Percentiles rank a stretch among this genome's conserved stretches.
Conservation (phyloP, 2,797 vertebrate species). For the Bucorvus abyssinicus region DNA sequence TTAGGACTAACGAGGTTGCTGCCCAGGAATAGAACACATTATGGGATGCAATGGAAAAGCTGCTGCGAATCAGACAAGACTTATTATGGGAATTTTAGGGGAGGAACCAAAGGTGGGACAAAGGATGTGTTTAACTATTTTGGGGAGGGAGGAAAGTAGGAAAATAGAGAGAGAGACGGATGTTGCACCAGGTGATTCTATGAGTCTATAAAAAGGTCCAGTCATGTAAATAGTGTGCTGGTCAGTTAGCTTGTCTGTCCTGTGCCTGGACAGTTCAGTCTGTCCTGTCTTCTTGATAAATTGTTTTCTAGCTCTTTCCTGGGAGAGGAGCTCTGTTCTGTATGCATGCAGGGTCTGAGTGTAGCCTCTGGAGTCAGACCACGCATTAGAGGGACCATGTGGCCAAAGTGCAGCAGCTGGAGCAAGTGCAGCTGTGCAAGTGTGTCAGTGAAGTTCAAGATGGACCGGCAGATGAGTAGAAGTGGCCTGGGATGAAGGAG, state of each 20-base stretch:
- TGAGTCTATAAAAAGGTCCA: background rate
- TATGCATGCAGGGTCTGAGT: background rate
- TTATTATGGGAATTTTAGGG: background rate
- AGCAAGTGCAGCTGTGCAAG: background rate
- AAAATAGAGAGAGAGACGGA: background rate
- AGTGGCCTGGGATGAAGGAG: background rate
- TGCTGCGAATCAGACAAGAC: background rate
- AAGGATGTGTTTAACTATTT: background rate
- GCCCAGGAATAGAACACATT: background rate
- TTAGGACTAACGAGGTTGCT: background rate
- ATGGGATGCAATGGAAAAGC: background rate
- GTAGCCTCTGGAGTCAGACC: background rate
- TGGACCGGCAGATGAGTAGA: background rate
- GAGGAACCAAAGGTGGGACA: background rate
- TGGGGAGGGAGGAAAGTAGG: background rate
- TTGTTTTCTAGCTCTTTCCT: background rate
- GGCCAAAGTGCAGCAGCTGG: background rate
- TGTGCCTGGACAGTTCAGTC: background rate
- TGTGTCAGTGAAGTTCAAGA: background rate
- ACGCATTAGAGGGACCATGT: too few relatives aligned
- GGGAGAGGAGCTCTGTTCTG: background rate
- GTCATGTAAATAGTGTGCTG: background rate
- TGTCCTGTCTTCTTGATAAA: background rate
- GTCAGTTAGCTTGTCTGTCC: rapidly evolving
- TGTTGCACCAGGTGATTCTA: too few relatives aligned